Evolutionary conservation across 1,140 invertebrate genomes (phyloP).

Genomic region (Sweltsa coloradensis): DNA sequence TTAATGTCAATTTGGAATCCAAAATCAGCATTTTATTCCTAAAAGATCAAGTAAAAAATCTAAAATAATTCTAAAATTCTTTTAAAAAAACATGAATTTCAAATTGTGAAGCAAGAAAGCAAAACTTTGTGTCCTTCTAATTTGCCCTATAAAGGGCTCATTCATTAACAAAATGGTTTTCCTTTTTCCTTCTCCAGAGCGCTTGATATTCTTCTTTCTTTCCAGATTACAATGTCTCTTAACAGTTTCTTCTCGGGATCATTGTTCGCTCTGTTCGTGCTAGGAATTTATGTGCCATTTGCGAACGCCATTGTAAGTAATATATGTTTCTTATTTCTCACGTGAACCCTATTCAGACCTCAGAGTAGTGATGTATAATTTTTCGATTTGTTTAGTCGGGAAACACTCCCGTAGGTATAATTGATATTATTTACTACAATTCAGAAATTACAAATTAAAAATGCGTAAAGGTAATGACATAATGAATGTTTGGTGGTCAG

Average conservation of each 20-base stretch:
- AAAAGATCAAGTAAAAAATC: no score
- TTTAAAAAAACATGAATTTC: neutral
- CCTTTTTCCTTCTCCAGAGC: no score
- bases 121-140: neutral
- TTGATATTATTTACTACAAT: no score
- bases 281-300: conserved; percentile 38
- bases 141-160: neutral
- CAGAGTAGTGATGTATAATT: neutral
- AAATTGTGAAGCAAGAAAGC: neutral
- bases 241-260: conserved; percentile 22
- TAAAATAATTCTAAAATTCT: no score
- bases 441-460: no score
- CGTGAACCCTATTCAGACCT: neutral
- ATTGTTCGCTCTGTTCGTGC: conserved; percentile 30
- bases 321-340: neutral
- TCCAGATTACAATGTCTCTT: conserved; percentile 11
- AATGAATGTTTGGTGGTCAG: no score
- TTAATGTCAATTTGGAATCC: no score
- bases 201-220: conserved; percentile 12
- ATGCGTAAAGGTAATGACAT: no score
- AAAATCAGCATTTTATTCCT: no score
- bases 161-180: no score
- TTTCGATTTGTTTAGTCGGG: no score
- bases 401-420: no score
- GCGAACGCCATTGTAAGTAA: conserved; percentile 26